Percentiles rank a stretch among this genome's conserved stretches.
Evolutionary conservation across 2,797 vertebrate genomes (phyloP).

Genomic region (Neoniphon sammara): DNA sequence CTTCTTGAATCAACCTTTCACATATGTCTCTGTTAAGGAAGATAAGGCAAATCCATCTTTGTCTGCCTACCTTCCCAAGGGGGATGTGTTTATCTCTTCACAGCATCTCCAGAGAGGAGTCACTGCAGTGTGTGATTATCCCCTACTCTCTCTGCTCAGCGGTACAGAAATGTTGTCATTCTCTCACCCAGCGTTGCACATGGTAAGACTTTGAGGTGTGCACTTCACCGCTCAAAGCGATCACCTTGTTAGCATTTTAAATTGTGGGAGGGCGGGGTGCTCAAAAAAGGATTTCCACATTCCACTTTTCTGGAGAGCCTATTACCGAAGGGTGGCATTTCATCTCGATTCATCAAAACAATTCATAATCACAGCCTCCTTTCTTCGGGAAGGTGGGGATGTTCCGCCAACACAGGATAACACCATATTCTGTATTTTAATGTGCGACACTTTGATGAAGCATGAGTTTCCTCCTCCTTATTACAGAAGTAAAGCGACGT

Average conservation of each 20-base stretch:
- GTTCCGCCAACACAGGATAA: constrained; percentile 8
- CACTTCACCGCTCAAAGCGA: constrained; percentile 30
- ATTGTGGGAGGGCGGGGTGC: constrained; percentile 4
- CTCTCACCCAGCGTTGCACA: not conserved
- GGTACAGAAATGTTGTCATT: constrained; percentile 34
- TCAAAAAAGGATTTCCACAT: not conserved
- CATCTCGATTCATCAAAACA: constrained; percentile 28
- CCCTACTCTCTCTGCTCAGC: constrained; percentile 47
- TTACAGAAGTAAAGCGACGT: constrained; percentile 30
- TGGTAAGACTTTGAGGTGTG: constrained; percentile 15
- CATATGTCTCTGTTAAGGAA: constrained; percentile 43
- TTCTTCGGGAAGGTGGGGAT: constrained; percentile 7
- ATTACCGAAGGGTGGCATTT: not conserved
- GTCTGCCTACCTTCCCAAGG: constrained; percentile 47
- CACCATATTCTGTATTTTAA: not conserved
- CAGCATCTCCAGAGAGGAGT: constrained; percentile 57
- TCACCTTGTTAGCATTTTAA: constrained; percentile 39
- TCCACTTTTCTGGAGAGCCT: not conserved
- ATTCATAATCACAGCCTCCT: constrained; percentile 33
- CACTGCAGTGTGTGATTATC: constrained; percentile 52
- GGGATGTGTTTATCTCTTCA: constrained; percentile 60
- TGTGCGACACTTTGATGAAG: constrained; percentile 19
- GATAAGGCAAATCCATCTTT: constrained; percentile 63
- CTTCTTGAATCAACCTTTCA: constrained; percentile 61
- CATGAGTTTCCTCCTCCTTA: not conserved